Evolutionary conservation across 2,888 invertebrate genomes (phyloP).

Genomic region (Metacarcinus magister): DNA sequence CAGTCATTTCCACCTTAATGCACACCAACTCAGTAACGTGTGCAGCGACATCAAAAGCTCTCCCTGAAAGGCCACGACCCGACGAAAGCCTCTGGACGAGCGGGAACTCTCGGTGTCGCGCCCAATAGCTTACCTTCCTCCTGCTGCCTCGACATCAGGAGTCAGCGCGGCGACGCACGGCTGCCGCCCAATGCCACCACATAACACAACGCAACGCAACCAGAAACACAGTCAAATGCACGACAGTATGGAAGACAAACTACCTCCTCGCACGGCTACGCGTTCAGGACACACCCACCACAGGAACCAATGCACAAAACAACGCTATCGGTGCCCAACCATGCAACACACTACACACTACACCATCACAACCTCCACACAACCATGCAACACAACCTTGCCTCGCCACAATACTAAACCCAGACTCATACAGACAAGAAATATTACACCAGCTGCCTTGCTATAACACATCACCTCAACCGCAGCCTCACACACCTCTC

Average conservation of each 20-base stretch:
- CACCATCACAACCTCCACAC: not conserved
- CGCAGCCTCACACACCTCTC: not conserved
- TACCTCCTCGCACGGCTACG: not conserved
- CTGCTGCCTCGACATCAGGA: not conserved
- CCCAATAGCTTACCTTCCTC: not conserved
- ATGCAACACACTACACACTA: not conserved
- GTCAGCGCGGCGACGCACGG: not conserved
- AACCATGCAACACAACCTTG: not conserved
- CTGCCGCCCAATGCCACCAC: not conserved
- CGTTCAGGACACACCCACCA: not conserved
- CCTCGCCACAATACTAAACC: not conserved
- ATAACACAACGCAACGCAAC: not conserved
- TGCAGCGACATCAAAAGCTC: slow-evolving; percentile 2
- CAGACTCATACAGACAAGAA: not conserved
- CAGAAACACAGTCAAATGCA: not conserved
- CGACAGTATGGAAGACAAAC: slow-evolving; percentile 13
- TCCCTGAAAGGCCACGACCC: slow-evolving; percentile 11
- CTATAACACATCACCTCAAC: not conserved
- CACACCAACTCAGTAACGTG: slow-evolving; percentile 31
- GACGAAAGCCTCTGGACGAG: not conserved
- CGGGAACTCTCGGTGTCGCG: not conserved
- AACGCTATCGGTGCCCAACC: not conserved
- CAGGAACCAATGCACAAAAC: slow-evolving; percentile 5
- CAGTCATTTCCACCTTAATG: slow-evolving; percentile 49
- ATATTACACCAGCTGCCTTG: not conserved